Evolutionary conservation across 2,888 invertebrate genomes (phyloP), one percentile per base, ranked within the genome.

Genomic region (Junonia oenone): DNA sequence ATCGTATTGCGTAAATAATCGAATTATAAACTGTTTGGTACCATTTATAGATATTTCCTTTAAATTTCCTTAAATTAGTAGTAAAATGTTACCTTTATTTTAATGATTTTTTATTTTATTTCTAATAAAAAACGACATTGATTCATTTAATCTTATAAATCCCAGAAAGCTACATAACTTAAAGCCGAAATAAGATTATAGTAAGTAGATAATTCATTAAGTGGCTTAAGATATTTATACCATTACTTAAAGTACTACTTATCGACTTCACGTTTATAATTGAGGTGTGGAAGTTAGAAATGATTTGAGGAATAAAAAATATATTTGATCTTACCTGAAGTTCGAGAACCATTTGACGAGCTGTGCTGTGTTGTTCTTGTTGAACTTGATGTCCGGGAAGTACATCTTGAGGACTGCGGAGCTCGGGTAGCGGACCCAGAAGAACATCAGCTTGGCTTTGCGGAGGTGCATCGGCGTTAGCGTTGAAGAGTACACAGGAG

Each of bases 291-390:
- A 54, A 56, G 58, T 53, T 54, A 43, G 54, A 54, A 4, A 2
- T 40, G 11, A 8, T 19, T 56, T 33, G 11, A n/a, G 50, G 50
- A 58, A 58, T 45, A 19, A 22, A 45, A 46, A 31, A 48, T 53
- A 56, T 58, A 57, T 22, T 35, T 19, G 64, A 51, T 93, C 96
- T 95, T 85, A 99, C 99, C 99, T 95, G 93, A 99, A 99, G 90
- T 99, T 99, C 81, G 99, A 99, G 95, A 99, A 99, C 99, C 99
- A 99, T 91, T 99, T 99, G 92, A 99, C 99, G 85, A 99, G 95
- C 92, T 99, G 99, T 78, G 99, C 99, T 68, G 99, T 99, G 92
- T 99, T 99, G 93, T 99, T 99, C 92, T 99, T 99, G 94, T 99
- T 99, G 94, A 99, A 99, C 89, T 98, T 98, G 92, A 99, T 99